A percentile compares a stretch with the other conserved stretches of the same genome.
These are phyloP conservation scores for Limosa lapponica DNA, from an alignment of 2,797 vertebrate species.

Conservation along the genomic window DNA sequence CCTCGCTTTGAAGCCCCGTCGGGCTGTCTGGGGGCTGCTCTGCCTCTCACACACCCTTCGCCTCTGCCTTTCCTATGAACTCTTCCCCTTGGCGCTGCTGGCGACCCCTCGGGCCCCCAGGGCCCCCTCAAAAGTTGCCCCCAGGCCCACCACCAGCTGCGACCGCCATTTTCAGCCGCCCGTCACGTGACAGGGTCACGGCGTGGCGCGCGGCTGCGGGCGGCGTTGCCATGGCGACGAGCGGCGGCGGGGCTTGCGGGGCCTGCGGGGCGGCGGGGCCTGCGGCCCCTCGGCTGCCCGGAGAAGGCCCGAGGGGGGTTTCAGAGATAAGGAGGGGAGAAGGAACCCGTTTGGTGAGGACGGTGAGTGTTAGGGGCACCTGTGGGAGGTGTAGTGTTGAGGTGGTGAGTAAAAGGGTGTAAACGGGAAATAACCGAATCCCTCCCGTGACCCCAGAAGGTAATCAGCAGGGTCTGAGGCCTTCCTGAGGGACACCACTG, in stretches of 20 bases:
- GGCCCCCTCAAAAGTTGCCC: rapidly evolving
- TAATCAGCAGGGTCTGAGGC: rapidly evolving
- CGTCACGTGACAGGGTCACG: neutral
- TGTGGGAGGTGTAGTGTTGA: rapidly evolving
- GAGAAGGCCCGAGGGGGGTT: rapidly evolving
- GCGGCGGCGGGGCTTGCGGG: neutral
- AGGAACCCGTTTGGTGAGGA: neutral
- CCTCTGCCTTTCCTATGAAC: neutral
- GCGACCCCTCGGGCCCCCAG: rapidly evolving
- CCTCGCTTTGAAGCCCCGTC: neutral
- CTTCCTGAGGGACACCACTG: neutral
- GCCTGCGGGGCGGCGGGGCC: neutral
- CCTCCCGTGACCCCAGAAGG: neutral
- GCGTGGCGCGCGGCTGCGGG: neutral
- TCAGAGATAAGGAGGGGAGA: too few species aligned
- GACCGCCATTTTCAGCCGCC: neutral
- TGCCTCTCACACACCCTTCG: neutral
- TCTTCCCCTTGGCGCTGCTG: neutral
- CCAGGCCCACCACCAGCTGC: rapidly evolving
- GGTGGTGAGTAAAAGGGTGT: neutral
- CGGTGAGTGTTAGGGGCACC: too few species aligned
- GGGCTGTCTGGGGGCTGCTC: neutral
- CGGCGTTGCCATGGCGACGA: neutral
- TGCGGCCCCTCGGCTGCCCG: too few species aligned
- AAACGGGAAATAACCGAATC: neutral